Percentiles rank a stretch among this genome's conserved stretches.
Conservation (phyloP, 2,797 vertebrate species). For the Syndactyla subalaris region DNA sequence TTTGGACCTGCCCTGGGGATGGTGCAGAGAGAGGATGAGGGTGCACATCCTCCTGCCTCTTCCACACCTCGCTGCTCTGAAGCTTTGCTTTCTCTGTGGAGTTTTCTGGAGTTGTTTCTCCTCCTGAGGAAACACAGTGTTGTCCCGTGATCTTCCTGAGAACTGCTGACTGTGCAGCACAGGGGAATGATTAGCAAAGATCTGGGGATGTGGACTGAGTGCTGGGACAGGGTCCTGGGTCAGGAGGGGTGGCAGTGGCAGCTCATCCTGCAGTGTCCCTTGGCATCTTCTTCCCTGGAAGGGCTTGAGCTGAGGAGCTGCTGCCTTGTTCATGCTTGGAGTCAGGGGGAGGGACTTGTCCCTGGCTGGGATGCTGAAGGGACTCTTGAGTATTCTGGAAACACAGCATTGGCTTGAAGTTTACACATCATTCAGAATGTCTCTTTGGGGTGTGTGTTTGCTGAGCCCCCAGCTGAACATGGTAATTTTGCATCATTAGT, state of each 20-base stretch:
- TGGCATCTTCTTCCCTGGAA: background rate
- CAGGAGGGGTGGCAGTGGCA: background rate
- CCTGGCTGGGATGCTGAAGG: background rate
- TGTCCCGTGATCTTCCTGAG: background rate
- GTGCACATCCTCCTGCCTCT: background rate
- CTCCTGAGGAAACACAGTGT: background rate
- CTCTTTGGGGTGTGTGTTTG: background rate
- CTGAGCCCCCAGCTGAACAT: background rate
- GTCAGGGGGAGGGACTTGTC: background rate
- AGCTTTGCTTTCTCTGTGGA: background rate
- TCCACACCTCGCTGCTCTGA: background rate
- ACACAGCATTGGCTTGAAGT: fast-evolving
- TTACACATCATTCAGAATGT: background rate
- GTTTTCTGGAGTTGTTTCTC: background rate
- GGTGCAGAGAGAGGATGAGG: background rate
- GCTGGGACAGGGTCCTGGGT: background rate
- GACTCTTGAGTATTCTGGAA: background rate
- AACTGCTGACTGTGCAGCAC: background rate
- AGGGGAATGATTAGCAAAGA: background rate
- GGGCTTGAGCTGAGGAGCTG: background rate
- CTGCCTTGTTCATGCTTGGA: fast-evolving
- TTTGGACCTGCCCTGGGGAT: background rate
- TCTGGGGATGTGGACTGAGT: background rate
- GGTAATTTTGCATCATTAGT: background rate
- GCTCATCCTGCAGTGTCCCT: background rate